A percentile compares a stretch with the other conserved stretches of the same genome.
phyloP scores from a whole-genome alignment of 2,113 vertebrate species.

The Falcunculus frontatus region DNA sequence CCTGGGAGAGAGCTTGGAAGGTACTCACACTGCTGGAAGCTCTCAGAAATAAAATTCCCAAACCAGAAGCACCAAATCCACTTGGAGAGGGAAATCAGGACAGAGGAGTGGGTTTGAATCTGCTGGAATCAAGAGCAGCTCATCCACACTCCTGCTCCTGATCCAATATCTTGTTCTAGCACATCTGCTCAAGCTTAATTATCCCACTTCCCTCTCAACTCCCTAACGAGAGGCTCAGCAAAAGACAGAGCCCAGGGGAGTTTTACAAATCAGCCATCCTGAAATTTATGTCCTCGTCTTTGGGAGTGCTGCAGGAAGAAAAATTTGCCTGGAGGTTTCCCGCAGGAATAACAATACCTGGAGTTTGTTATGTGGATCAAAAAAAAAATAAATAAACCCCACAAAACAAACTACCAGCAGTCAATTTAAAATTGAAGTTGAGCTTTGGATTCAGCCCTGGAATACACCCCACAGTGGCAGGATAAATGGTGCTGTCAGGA shows the following conservation, averaged over 20 bases:
- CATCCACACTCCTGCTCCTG: background rate
- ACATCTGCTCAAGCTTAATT: background rate
- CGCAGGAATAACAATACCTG: background rate
- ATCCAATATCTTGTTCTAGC: background rate
- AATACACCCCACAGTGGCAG: background rate
- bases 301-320: background rate
- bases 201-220: background rate
- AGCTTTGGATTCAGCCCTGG: background rate
- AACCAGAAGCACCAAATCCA: background rate
- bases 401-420: background rate
- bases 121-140: background rate
- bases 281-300: fast-evolving
- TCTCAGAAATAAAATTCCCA: background rate
- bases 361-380: background rate
- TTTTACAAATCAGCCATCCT: background rate
- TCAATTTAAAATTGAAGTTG: background rate
- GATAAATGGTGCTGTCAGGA: background rate
- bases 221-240: background rate
- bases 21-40: background rate
- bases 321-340: background rate
- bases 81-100: background rate
- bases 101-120: background rate
- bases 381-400: background rate
- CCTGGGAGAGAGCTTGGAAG: background rate
- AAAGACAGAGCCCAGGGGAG: background rate